Percentiles rank a stretch among this genome's conserved stretches.
These are phyloP conservation scores for Macroramphosus scolopax DNA, from an alignment of 2,797 vertebrate genomes.

Conservation along the genomic window DNA sequence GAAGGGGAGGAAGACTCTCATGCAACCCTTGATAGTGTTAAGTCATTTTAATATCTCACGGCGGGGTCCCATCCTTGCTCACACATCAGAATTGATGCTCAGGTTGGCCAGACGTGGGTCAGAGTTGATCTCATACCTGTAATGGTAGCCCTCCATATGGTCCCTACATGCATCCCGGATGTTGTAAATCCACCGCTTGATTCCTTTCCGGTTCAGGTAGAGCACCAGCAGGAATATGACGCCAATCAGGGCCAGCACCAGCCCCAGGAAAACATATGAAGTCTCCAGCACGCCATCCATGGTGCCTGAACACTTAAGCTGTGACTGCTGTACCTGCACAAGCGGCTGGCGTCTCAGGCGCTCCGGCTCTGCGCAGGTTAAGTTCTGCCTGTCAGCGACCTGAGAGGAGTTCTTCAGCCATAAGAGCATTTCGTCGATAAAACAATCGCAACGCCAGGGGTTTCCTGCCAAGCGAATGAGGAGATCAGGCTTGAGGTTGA, in stretches of 20 bases:
- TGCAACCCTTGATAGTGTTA: constrained; percentile 77
- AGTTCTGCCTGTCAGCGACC: constrained; percentile 70
- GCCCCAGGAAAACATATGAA: constrained; percentile 93
- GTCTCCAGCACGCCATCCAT: constrained; percentile 88
- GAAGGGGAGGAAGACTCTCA: constrained; percentile 78
- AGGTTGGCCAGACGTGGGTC: constrained; percentile 93
- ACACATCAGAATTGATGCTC: constrained; percentile 94
- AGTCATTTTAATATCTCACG: constrained; percentile 42
- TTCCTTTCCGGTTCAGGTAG: constrained; percentile 97
- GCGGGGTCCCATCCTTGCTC: constrained; percentile 50
- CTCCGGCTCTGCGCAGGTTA: constrained; percentile 81
- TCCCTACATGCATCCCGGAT: constrained; percentile 97
- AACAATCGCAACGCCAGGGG: constrained; percentile 89
- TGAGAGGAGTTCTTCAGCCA: constrained; percentile 85
- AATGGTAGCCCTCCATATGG: constrained; percentile 99
- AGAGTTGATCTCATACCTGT: constrained; percentile 95
- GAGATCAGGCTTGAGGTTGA: constrained; percentile 71
- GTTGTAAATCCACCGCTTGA: constrained; percentile 98
- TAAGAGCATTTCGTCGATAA: constrained; percentile 76
- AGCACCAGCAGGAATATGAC: constrained; percentile 97
- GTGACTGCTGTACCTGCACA: constrained; percentile 71
- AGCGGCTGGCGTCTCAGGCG: constrained; percentile 71
- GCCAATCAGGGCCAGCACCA: constrained; percentile 95
- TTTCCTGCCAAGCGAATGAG: constrained; percentile 78
- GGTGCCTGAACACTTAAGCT: constrained; percentile 68